A percentile compares a stretch with the other conserved stretches of the same genome.
Evolutionary conservation across 2,797 vertebrate species (phyloP).

Genomic region (Pogonophryne albipinna): DNA sequence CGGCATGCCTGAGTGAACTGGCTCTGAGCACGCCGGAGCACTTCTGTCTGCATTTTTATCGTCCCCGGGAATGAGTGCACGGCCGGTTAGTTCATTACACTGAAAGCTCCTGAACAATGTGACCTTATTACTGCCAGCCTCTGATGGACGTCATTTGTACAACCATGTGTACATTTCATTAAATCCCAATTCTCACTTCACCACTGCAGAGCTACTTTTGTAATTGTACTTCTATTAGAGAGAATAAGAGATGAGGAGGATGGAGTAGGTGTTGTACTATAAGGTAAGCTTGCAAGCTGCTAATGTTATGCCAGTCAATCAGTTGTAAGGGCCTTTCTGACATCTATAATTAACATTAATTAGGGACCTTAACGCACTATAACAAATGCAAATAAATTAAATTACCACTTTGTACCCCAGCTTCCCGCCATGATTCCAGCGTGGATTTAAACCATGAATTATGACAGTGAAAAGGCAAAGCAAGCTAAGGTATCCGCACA

Average conservation of each 20-base stretch:
- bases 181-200: constrained; percentile 56
- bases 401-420: no score
- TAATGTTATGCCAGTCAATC: constrained; percentile 8
- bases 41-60: constrained; percentile 54
- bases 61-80: constrained; percentile 51
- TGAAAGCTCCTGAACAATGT: constrained; percentile 65
- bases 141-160: constrained; percentile 56
- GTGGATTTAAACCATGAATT: no score
- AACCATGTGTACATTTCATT: constrained; percentile 71
- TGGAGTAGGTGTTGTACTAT: constrained; percentile 2
- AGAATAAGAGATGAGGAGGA: constrained; percentile 14
- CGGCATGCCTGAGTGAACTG: constrained; percentile 60
- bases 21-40: constrained; percentile 41
- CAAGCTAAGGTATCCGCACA: no score
- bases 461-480: no score
- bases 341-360: not conserved
- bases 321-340: not conserved
- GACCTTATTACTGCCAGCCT: constrained; percentile 53
- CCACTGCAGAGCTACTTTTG: constrained; percentile 32
- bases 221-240: constrained; percentile 54
- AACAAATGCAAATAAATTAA: no score
- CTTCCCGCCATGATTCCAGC: no score
- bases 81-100: constrained; percentile 66
- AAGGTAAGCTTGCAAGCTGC: not conserved
- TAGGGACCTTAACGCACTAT: no score